Percentiles rank a stretch among this genome's conserved stretches.
These are phyloP conservation scores for Cephalotes varians DNA, from an alignment of 2,888 invertebrate genomes.

Conservation along the genomic window DNA sequence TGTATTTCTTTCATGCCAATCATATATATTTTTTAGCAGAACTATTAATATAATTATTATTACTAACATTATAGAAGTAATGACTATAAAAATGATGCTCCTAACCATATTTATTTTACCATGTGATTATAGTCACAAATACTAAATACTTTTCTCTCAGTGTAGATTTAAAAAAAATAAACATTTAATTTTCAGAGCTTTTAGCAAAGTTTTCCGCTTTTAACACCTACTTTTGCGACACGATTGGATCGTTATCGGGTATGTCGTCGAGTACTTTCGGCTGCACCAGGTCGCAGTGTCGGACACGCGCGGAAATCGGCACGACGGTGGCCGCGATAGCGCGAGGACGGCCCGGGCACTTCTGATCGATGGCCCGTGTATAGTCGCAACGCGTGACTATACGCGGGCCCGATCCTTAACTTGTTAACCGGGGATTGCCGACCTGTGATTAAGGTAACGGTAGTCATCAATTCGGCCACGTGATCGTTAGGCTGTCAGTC, in stretches of 20 bases:
- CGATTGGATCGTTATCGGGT: neutral
- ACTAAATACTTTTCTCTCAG: no score
- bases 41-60: no score
- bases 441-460: constrained; percentile 79
- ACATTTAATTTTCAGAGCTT: neutral
- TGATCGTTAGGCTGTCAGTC: constrained; percentile 76
- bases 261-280: constrained; percentile 18
- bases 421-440: constrained; percentile 76
- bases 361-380: constrained; percentile 69
- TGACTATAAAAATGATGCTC: no score
- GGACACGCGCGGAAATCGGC: constrained; percentile 27
- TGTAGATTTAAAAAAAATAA: neutral
- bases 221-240: neutral
- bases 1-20: no score
- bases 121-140: no score
- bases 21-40: no score
- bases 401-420: constrained; percentile 72
- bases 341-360: constrained; percentile 37
- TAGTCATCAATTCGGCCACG: constrained; percentile 78
- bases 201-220: neutral
- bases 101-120: no score
- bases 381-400: constrained; percentile 72
- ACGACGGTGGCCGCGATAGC: neutral
- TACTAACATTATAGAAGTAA: no score
- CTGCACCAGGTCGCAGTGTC: constrained; percentile 5